Evolutionary conservation across 2,113 vertebrate species (phyloP).

Genomic region (Gymnobelideus leadbeateri): DNA sequence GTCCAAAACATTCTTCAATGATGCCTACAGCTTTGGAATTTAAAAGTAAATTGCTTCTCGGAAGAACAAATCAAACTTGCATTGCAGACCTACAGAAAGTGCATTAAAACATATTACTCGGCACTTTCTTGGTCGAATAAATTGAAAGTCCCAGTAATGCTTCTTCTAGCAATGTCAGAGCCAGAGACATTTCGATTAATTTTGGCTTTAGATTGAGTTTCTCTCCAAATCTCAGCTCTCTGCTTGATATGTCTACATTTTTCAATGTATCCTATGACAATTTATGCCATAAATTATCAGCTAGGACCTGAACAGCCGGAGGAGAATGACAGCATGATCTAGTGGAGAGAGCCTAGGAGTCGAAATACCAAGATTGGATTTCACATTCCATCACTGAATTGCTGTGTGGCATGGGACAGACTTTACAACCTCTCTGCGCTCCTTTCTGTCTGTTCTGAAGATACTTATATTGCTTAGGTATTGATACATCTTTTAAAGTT

Average conservation of each 20-base stretch:
- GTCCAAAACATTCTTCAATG: conserved; percentile 77
- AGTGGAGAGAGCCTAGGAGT: not conserved
- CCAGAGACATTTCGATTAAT: conserved; percentile 79
- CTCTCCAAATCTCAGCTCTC: conserved; percentile 72
- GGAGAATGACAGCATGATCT: conserved; percentile 51
- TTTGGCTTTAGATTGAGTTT: conserved; percentile 82
- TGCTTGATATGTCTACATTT: conserved; percentile 77
- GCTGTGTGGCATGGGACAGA: conserved; percentile 12
- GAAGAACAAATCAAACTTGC: conserved; percentile 83
- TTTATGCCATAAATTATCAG: conserved; percentile 76
- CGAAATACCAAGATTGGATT: conserved; percentile 11
- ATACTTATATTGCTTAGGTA: too few relatives aligned
- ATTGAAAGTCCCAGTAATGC: conserved; percentile 71
- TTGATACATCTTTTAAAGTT: not conserved
- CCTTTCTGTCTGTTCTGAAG: not conserved
- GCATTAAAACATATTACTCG: conserved; percentile 81
- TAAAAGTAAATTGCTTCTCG: conserved; percentile 80
- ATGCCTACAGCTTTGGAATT: conserved; percentile 78
- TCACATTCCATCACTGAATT: conserved; percentile 28
- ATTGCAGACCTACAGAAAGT: conserved; percentile 75
- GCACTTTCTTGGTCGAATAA: conserved; percentile 80
- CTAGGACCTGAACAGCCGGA: conserved; percentile 37
- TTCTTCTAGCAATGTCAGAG: conserved; percentile 79
- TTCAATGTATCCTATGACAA: conserved; percentile 80
- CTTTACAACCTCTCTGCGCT: not conserved